Conservation (phyloP, 1,140 invertebrate species). For the Ganaspis sp. region DNA sequence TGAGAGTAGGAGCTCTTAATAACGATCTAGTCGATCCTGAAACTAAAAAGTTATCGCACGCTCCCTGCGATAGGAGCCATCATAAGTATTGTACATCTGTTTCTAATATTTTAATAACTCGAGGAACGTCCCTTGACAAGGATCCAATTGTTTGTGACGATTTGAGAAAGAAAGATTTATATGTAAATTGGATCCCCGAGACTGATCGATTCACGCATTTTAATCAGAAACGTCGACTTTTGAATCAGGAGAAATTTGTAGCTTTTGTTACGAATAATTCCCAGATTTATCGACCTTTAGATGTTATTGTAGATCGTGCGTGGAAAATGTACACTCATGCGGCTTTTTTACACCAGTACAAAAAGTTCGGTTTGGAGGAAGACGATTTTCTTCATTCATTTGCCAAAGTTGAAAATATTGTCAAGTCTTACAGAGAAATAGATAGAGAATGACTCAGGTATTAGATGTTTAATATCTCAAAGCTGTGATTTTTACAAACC, state of each 20-base stretch:
- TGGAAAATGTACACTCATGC: constrained; percentile 74
- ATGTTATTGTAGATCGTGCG: constrained; percentile 71
- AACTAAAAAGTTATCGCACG: constrained; percentile 50
- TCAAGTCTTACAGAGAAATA: constrained; percentile 73
- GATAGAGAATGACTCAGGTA: constrained; percentile 12
- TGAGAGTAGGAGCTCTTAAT: constrained; percentile 53
- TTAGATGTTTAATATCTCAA: background rate
- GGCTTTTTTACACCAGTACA: constrained; percentile 78
- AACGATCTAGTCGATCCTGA: constrained; percentile 54
- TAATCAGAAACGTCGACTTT: constrained; percentile 68
- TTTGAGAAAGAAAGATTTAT: constrained; percentile 65
- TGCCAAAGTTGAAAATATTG: constrained; percentile 73
- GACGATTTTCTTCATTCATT: constrained; percentile 76
- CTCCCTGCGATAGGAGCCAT: constrained; percentile 38
- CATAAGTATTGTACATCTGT: constrained; percentile 63
- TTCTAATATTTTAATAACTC: constrained; percentile 70
- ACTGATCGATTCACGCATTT: constrained; percentile 67
- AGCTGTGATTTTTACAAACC: constrained; percentile 22
- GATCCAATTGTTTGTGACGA: constrained; percentile 56
- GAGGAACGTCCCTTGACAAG: constrained; percentile 58
- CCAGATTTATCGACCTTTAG: constrained; percentile 64
- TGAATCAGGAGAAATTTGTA: constrained; percentile 73
- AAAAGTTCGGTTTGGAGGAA: constrained; percentile 74
- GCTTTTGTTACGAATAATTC: constrained; percentile 75
- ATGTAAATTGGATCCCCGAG: constrained; percentile 71